phyloP scores from a whole-genome alignment of 2,888 invertebrate genomes.

The Slavum lentiscoides region DNA sequence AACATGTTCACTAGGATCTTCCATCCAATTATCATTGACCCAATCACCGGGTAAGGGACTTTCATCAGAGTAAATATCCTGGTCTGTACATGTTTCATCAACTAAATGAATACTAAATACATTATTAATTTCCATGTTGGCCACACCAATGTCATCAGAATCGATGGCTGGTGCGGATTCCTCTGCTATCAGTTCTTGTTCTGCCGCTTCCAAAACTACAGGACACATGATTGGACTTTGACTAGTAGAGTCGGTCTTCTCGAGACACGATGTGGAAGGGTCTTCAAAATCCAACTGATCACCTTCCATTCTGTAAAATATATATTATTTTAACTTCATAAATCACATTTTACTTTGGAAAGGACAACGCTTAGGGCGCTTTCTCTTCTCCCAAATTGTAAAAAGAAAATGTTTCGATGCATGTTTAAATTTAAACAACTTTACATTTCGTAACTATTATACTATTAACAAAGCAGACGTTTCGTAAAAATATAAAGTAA shows the following conservation, averaged over 20 bases:
- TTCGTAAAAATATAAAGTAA: no score
- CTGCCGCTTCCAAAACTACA: constrained; percentile 45
- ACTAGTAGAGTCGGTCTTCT: constrained; percentile 55
- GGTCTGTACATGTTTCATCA: constrained; percentile 48
- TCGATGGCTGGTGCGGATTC: constrained; percentile 43
- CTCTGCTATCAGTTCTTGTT: constrained; percentile 50
- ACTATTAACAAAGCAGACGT: no score
- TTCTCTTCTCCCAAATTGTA: no score
- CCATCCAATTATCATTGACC: constrained; percentile 45
- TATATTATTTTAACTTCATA: background rate
- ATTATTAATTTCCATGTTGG: constrained; percentile 35
- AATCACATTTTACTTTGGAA: no score
- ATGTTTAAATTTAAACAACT: no score
- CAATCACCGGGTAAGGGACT: constrained; percentile 42
- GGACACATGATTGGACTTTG: constrained; percentile 52
- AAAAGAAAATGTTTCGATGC: no score
- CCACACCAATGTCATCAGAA: constrained; percentile 42
- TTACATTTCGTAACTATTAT: no score
- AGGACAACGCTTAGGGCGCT: no score
- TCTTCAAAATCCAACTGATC: constrained; percentile 47
- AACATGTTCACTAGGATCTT: constrained; percentile 38
- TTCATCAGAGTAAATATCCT: constrained; percentile 47
- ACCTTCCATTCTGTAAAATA: constrained; percentile 46
- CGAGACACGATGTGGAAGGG: constrained; percentile 48
- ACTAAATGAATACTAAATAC: constrained; percentile 30